Evolutionary conservation across 2,113 vertebrate genomes (phyloP).

Genomic region (Paradoxurus hermaphroditus): DNA sequence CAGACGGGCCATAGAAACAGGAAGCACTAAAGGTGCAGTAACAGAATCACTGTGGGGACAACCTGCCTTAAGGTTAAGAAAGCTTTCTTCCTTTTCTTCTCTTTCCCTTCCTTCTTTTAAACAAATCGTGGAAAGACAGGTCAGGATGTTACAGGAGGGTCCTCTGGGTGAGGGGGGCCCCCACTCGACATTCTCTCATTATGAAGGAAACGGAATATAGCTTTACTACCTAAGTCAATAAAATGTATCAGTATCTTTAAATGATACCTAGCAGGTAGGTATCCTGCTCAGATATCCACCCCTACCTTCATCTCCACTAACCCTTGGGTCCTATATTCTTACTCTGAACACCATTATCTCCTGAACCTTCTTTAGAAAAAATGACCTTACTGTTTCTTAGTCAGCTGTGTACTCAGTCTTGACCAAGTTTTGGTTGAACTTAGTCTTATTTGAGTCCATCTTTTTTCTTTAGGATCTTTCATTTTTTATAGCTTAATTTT

Average conservation of each 20-base stretch:
- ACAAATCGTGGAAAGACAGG: not conserved
- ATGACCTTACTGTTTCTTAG: not conserved
- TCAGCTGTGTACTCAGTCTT: not conserved
- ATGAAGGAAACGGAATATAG: not conserved
- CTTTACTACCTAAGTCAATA: not conserved
- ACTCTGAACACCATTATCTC: not conserved
- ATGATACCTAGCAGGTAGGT: too few species aligned
- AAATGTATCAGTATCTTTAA: not conserved
- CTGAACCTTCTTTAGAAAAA: not conserved
- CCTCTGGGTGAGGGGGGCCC: not conserved
- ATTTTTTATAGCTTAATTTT: slow-evolving; percentile 30
- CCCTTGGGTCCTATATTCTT: not conserved
- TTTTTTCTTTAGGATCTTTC: not conserved
- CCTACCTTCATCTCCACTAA: too few species aligned
- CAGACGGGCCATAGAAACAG: not conserved
- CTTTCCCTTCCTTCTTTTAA: not conserved
- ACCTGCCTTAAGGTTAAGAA: not conserved
- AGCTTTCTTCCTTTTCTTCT: not conserved
- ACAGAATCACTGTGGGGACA: not conserved
- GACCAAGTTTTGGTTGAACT: not conserved
- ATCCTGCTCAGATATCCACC: not conserved
- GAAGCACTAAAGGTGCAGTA: not conserved
- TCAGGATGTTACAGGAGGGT: not conserved
- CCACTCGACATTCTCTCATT: not conserved
- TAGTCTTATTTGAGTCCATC: not conserved